These are phyloP conservation scores for Oscheius sp. DNA, from an alignment of 2,888 invertebrate species.

Conservation along the genomic window DNA sequence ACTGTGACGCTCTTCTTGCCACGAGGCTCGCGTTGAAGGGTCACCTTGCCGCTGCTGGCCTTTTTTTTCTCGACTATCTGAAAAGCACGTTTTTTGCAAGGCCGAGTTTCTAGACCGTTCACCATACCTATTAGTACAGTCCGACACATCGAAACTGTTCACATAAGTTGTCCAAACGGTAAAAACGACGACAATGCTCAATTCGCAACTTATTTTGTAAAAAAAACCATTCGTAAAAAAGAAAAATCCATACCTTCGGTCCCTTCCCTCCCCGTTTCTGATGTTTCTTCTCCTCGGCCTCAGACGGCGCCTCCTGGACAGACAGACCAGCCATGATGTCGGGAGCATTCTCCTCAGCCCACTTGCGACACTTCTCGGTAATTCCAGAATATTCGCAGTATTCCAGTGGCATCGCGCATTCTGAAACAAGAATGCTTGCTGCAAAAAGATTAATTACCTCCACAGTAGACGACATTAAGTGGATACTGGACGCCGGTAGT, in stretches of 20 bases:
- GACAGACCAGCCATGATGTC: constrained; percentile 48
- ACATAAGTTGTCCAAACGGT: no score
- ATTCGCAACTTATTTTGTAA: no score
- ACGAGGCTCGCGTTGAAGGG: constrained; percentile 80
- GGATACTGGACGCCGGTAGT: constrained; percentile 62
- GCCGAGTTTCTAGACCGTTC: not conserved
- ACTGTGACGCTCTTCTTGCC: constrained; percentile 99
- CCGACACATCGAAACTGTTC: no score
- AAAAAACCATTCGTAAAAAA: no score
- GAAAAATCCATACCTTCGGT: constrained; percentile 72
- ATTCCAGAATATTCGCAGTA: constrained; percentile 98
- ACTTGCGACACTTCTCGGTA: constrained; percentile 90
- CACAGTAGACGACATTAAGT: constrained; percentile 63
- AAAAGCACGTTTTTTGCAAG: not conserved
- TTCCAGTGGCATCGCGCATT: constrained; percentile 77
- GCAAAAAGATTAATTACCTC: constrained; percentile 44
- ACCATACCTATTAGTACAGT: no score
- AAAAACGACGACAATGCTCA: no score
- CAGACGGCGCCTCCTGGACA: constrained; percentile 36
- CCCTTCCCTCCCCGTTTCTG: constrained; percentile 98
- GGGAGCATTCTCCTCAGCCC: constrained; percentile 93
- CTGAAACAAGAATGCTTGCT: constrained; percentile 37
- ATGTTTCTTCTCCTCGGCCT: constrained; percentile 77
- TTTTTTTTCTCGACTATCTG: constrained; percentile 75
- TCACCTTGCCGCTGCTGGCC: constrained; percentile 81